These are phyloP conservation scores for Suillia variegata DNA, from an alignment of 2,888 invertebrate species.

Conservation along the genomic window DNA sequence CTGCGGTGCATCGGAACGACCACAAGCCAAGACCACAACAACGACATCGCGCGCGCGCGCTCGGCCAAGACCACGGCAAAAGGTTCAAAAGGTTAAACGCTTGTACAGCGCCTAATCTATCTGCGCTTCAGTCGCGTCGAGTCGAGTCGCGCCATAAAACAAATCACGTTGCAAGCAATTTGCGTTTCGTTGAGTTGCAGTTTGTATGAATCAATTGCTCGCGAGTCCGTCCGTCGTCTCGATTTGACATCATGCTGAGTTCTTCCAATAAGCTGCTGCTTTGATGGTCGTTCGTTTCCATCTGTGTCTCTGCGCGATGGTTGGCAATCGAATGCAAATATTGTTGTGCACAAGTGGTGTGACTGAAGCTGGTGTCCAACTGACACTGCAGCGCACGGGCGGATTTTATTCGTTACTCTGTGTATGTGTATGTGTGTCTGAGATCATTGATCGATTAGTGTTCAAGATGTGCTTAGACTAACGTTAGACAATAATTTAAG, in stretches of 20 bases:
- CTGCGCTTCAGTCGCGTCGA: background rate
- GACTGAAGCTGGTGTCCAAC: background rate
- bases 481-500: background rate
- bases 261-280: constrained; percentile 22
- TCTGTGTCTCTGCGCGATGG: background rate
- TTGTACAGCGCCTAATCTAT: constrained; percentile 20
- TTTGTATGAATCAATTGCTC: constrained; percentile 51
- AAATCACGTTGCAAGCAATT: constrained; percentile 33
- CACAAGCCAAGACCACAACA: background rate
- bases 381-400: background rate
- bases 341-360: background rate
- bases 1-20: background rate
- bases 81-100: constrained; percentile 53
- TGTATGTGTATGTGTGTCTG: constrained; percentile 1
- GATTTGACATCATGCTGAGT: constrained; percentile 55
- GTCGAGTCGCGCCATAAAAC: background rate
- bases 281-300: no score
- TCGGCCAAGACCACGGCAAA: background rate
- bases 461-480: background rate
- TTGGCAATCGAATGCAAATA: background rate
- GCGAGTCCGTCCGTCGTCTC: constrained; percentile 41
- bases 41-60: background rate
- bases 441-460: background rate
- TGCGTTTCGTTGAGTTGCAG: constrained; percentile 52
- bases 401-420: no score